Conservation (phyloP, 2,888 invertebrate genomes). For the Hirtodrosophila trivittata region DNA sequence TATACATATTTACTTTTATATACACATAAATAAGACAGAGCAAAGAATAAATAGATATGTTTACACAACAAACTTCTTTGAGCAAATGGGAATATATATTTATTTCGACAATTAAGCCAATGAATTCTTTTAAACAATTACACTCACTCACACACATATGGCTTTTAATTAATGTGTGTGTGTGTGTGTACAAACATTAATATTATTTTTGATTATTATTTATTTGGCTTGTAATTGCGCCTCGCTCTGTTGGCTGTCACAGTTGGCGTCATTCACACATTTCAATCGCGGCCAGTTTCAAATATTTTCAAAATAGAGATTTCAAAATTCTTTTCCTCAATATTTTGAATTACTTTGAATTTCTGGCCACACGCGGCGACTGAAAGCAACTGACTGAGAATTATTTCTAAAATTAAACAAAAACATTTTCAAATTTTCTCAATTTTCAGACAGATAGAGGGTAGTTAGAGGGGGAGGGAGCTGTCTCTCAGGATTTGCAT, state of each 20-base stretch:
- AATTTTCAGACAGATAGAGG: too few relatives aligned
- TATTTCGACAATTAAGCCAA: too few relatives aligned
- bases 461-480: too few relatives aligned
- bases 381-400: too few relatives aligned
- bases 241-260: slow-evolving; percentile 21
- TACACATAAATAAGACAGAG: too few relatives aligned
- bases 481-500: not conserved
- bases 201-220: slow-evolving; percentile 31
- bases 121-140: slow-evolving; percentile 9
- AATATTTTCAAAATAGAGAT: not conserved
- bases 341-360: too few relatives aligned
- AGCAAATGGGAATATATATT: not conserved
- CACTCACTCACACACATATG: not conserved
- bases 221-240: slow-evolving; percentile 9
- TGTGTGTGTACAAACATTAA: not conserved
- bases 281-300: slow-evolving; percentile 19
- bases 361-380: too few relatives aligned
- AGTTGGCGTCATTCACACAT: slow-evolving; percentile 27
- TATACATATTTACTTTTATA: too few relatives aligned
- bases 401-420: too few relatives aligned
- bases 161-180: not conserved
- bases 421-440: too few relatives aligned
- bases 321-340: slow-evolving; percentile 1
- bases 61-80: too few relatives aligned
- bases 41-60: too few relatives aligned